Evolutionary conservation across 2,113 vertebrate species (phyloP).

Genomic region (Nettapus auritus): DNA sequence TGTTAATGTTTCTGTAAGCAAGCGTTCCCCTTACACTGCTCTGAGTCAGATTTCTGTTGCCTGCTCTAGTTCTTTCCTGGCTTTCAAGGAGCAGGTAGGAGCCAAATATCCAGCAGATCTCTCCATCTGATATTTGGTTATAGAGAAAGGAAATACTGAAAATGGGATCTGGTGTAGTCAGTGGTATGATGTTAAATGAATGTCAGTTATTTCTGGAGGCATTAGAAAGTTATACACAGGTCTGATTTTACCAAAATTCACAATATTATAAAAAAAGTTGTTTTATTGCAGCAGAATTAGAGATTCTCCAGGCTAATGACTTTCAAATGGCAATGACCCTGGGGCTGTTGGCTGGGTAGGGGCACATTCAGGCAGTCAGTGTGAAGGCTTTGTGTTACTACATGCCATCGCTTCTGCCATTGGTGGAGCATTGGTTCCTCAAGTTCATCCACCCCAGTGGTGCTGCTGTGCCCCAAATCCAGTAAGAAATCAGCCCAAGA

Average conservation of each 20-base stretch:
- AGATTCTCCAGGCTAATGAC: background rate
- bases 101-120: slow-evolving; percentile 41
- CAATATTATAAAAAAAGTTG: accelerated
- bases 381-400: accelerated
- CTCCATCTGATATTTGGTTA: slow-evolving; percentile 1
- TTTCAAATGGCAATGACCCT: accelerated
- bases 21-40: background rate
- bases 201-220: background rate
- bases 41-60: slow-evolving; percentile 42
- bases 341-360: background rate
- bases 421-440: background rate
- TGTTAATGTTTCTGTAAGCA: background rate
- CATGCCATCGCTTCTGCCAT: background rate
- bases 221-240: background rate
- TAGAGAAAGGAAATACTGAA: background rate
- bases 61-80: slow-evolving; percentile 43
- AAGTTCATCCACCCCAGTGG: background rate
- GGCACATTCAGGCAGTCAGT: background rate
- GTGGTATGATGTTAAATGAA: accelerated
- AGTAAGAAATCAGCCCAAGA: background rate
- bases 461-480: background rate
- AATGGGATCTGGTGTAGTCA: background rate
- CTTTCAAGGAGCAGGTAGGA: background rate
- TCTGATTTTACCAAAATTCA: background rate
- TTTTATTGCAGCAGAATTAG: background rate